These are phyloP conservation scores for Chrysolina haemoptera DNA, from an alignment of 2,888 invertebrate species.

Conservation along the genomic window DNA sequence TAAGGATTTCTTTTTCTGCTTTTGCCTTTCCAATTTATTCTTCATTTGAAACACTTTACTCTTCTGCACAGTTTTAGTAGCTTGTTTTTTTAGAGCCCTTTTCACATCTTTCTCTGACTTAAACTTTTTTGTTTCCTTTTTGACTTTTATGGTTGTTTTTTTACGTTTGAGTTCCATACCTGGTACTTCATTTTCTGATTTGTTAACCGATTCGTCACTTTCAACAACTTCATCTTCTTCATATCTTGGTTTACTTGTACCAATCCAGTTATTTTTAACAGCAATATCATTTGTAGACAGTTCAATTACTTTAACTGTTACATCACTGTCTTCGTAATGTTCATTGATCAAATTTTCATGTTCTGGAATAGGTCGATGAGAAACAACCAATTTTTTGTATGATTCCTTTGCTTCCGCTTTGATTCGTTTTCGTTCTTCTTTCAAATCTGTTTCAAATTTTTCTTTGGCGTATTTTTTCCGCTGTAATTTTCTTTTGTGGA, in stretches of 20 bases:
- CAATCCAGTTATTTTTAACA: constrained; percentile 81
- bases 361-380: constrained; percentile 80
- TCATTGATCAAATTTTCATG: constrained; percentile 78
- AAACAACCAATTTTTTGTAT: constrained; percentile 82
- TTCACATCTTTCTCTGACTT: constrained; percentile 80
- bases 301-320: constrained; percentile 85
- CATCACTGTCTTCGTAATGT: constrained; percentile 83
- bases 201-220: constrained; percentile 52
- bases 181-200: constrained; percentile 64
- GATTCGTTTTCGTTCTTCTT: constrained; percentile 83
- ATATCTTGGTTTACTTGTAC: constrained; percentile 75
- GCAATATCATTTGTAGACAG: constrained; percentile 80
- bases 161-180: constrained; percentile 69
- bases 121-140: constrained; percentile 64
- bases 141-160: constrained; percentile 42
- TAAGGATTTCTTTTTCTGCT: constrained; percentile 79
- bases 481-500: constrained; percentile 85
- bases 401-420: constrained; percentile 82
- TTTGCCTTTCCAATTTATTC: constrained; percentile 78
- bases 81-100: constrained; percentile 79
- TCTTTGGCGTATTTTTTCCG: constrained; percentile 83
- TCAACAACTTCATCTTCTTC: constrained; percentile 61
- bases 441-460: constrained; percentile 79
- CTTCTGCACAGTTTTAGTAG: constrained; percentile 81
- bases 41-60: constrained; percentile 86